phyloP scores from a whole-genome alignment of 2,797 vertebrate genomes.

The Myiothlypis chrysogaster region DNA sequence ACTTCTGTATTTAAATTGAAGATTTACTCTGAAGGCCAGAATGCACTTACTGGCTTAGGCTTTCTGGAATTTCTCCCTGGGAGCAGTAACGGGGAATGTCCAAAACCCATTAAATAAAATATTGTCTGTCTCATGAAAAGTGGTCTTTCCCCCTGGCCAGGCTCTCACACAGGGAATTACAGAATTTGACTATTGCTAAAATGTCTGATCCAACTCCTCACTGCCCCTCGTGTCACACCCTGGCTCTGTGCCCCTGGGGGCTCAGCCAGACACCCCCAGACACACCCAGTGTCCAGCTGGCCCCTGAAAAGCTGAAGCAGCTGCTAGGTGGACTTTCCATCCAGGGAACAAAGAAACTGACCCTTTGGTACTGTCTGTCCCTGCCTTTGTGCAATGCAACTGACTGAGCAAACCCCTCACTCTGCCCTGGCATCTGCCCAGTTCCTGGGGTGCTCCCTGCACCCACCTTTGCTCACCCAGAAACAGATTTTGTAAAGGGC shows the following conservation, averaged over 20 bases:
- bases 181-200: neutral
- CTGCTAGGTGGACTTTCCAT: neutral
- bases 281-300: rapidly evolving
- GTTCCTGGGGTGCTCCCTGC: neutral
- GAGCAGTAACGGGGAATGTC: neutral
- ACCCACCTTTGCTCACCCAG: neutral
- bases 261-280: neutral
- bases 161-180: neutral
- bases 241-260: neutral
- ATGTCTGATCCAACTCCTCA: neutral
- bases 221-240: neutral
- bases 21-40: neutral
- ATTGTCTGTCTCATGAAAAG: neutral
- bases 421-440: neutral
- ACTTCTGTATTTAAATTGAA: neutral
- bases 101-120: neutral
- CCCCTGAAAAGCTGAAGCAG: neutral
- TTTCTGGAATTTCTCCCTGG: constrained; percentile 26
- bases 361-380: neutral
- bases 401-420: neutral
- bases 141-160: neutral
- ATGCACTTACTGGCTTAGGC: neutral
- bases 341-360: neutral
- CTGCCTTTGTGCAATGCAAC: neutral
- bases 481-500: neutral